Evolutionary conservation across 2,888 invertebrate genomes (phyloP).

Genomic region (Aquatica leii): DNA sequence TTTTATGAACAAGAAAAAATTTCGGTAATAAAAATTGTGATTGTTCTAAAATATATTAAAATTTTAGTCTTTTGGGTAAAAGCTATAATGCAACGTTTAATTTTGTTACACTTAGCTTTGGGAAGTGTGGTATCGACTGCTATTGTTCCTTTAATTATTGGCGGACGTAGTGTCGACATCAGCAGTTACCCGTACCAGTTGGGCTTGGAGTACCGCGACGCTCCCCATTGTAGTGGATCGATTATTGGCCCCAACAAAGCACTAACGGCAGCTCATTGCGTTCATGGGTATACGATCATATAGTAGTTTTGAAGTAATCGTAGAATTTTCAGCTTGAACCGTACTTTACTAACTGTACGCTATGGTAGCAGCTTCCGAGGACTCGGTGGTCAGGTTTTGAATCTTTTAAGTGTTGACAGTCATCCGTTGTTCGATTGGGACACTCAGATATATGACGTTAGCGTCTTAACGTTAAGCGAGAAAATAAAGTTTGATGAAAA

Average conservation of each 20-base stretch:
- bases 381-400: neutral
- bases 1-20: too few species aligned
- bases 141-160: too few species aligned
- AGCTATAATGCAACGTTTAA: too few species aligned
- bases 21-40: too few species aligned
- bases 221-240: neutral
- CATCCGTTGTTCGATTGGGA: neutral
- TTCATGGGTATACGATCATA: neutral
- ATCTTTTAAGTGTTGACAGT: neutral
- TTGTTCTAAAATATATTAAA: too few species aligned
- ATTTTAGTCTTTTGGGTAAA: too few species aligned
- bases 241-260: neutral
- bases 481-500: neutral
- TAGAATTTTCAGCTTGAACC: neutral
- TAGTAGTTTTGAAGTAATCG: neutral
- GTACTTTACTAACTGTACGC: neutral
- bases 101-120: too few species aligned
- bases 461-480: neutral
- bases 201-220: neutral
- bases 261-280: slow-evolving; percentile 5
- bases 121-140: too few species aligned
- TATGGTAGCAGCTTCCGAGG: neutral
- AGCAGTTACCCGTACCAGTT: too few species aligned
- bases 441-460: neutral
- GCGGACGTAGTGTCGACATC: too few species aligned